phyloP scores from a whole-genome alignment of 2,888 invertebrate genomes.

The Hybos culiciformis region DNA sequence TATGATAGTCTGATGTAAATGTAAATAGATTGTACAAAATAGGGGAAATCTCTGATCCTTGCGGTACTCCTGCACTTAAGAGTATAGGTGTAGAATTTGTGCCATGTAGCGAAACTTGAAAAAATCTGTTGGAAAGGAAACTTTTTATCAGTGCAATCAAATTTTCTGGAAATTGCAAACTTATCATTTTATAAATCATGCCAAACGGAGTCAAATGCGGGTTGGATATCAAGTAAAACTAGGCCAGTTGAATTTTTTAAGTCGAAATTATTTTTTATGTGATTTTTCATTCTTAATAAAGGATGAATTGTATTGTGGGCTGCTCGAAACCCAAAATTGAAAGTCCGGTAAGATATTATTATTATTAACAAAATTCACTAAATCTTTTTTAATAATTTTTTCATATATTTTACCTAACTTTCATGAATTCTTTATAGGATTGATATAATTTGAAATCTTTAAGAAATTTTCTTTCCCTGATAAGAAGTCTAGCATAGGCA shows the following conservation, averaged over 20 bases:
- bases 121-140: not conserved
- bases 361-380: no score
- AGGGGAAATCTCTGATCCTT: not conserved
- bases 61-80: not conserved
- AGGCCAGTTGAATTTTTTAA: not conserved
- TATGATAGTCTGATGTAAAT: not conserved
- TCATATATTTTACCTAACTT: not conserved
- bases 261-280: not conserved
- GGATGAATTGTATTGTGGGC: not conserved
- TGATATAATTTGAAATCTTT: no score
- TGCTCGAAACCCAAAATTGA: not conserved
- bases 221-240: not conserved
- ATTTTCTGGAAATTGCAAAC: not conserved
- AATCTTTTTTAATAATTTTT: not conserved
- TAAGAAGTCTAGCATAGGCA: no score
- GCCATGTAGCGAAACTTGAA: no score
- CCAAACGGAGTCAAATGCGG: not conserved
- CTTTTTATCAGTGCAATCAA: not conserved
- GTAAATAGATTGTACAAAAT: not conserved
- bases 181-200: not conserved
- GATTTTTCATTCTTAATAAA: not conserved
- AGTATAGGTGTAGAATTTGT: not conserved
- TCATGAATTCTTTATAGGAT: no score
- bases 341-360: not conserved
- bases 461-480: no score